phyloP scores from a whole-genome alignment of 2,113 vertebrate genomes.

The Microtus montanus region DNA sequence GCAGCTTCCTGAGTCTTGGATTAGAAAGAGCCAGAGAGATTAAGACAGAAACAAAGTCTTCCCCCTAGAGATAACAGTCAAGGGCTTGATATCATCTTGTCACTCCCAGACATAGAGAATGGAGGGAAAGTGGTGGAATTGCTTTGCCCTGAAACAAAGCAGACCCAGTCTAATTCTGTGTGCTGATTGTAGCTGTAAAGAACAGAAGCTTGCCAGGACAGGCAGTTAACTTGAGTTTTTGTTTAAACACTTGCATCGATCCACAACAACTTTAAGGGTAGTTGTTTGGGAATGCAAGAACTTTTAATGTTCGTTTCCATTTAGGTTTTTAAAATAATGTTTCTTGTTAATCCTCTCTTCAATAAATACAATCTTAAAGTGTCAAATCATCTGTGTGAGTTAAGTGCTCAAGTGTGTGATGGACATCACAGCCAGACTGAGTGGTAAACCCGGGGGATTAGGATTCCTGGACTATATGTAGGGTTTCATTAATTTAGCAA shows the following conservation, averaged over 20 bases:
- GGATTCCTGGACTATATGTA: slow-evolving; percentile 22
- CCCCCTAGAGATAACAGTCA: not conserved
- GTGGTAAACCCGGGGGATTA: slow-evolving; percentile 42
- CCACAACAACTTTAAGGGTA: slow-evolving; percentile 19
- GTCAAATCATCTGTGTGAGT: slow-evolving; percentile 7
- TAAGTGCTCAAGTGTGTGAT: slow-evolving; percentile 60
- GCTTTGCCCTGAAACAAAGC: slow-evolving; percentile 60
- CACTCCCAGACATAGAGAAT: not conserved
- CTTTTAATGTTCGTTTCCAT: not conserved
- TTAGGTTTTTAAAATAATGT: slow-evolving; percentile 42
- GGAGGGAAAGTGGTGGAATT: not conserved
- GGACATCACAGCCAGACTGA: slow-evolving; percentile 50
- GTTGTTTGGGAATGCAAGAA: slow-evolving; percentile 49
- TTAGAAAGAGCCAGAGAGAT: slow-evolving; percentile 48
- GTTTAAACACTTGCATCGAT: slow-evolving; percentile 24
- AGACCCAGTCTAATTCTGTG: slow-evolving; percentile 2
- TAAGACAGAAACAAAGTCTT: not conserved
- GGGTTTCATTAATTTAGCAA: slow-evolving; percentile 64
- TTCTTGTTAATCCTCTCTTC: slow-evolving; percentile 43
- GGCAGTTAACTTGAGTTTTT: not conserved
- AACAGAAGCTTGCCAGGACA: not conserved
- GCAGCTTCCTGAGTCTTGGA: slow-evolving; percentile 12
- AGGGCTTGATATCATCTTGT: not conserved
- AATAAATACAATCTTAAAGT: slow-evolving; percentile 2
- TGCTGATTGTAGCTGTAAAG: slow-evolving; percentile 17